Evolutionary conservation across 2,113 vertebrate species (phyloP).

Genomic region (Pholis gunnellus): DNA sequence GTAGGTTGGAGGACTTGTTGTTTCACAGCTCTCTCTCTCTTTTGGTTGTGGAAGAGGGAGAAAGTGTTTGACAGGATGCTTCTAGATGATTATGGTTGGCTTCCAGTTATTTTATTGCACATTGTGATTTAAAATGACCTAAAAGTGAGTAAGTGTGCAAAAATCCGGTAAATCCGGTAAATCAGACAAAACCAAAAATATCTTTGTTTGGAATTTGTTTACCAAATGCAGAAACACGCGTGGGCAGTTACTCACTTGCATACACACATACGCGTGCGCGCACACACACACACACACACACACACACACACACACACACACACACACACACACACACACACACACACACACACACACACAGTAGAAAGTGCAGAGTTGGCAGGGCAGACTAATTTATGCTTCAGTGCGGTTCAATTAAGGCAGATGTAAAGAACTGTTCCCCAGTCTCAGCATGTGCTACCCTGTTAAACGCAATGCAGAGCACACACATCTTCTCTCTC

Average conservation of each 20-base stretch:
- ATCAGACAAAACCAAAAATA: conserved; percentile 4
- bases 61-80: neutral
- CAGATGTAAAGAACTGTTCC: conserved; percentile 66
- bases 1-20: neutral
- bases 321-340: conserved; percentile 18
- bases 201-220: conserved; percentile 26
- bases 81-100: neutral
- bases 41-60: neutral
- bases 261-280: neutral
- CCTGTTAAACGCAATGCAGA: conserved; percentile 64
- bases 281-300: conserved; percentile 18
- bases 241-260: conserved; percentile 9
- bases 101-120: neutral
- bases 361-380: conserved; percentile 69
- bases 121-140: neutral
- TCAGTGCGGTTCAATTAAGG: conserved; percentile 76
- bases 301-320: conserved; percentile 5
- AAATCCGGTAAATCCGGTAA: neutral
- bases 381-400: conserved; percentile 72
- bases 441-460: conserved; percentile 52
- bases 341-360: conserved; percentile 17
- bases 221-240: conserved; percentile 32
- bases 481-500: conserved; percentile 24
- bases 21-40: neutral
- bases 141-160: neutral